Conservation (phyloP, 2,888 invertebrate species). For the Oxystoma pomonae region DNA sequence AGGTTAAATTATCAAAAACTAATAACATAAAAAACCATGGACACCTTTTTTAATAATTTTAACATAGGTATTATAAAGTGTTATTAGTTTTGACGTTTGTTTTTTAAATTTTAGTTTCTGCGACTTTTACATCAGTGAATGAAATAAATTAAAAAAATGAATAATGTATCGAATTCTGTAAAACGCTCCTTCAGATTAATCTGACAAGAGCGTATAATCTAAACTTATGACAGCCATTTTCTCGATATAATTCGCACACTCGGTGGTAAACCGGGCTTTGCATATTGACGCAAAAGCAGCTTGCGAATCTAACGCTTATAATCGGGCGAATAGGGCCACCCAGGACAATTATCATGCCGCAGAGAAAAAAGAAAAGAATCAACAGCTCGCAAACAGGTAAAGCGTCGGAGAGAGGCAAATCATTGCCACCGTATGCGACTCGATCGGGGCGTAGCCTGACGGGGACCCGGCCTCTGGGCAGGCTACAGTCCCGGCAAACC, state of each 20-base stretch:
- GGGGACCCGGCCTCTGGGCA: not conserved
- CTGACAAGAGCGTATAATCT: not conserved
- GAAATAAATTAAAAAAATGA: not conserved
- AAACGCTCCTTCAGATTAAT: not conserved
- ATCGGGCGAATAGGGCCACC: slow-evolving; percentile 22
- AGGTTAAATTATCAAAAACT: no score
- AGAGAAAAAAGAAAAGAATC: slow-evolving; percentile 33
- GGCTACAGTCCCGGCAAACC: not conserved
- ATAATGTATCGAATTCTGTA: not conserved
- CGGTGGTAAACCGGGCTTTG: not conserved
- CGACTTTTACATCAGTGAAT: no score
- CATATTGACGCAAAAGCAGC: not conserved
- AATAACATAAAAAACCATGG: no score
- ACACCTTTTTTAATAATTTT: no score
- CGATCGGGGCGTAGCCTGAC: not conserved
- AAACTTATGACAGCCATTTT: not conserved
- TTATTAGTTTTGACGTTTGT: no score
- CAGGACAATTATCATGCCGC: slow-evolving; percentile 28
- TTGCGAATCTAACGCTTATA: slow-evolving; percentile 4
- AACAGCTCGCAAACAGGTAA: slow-evolving; percentile 34
- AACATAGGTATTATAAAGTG: no score
- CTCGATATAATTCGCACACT: not conserved
- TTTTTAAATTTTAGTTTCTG: no score
- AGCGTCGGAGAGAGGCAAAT: slow-evolving; percentile 15
- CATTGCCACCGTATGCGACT: slow-evolving; percentile 21